A percentile compares a stretch with the other conserved stretches of the same genome.
phyloP scores from a whole-genome alignment of 1,140 invertebrate species.

The Chrysoperla carnea region DNA sequence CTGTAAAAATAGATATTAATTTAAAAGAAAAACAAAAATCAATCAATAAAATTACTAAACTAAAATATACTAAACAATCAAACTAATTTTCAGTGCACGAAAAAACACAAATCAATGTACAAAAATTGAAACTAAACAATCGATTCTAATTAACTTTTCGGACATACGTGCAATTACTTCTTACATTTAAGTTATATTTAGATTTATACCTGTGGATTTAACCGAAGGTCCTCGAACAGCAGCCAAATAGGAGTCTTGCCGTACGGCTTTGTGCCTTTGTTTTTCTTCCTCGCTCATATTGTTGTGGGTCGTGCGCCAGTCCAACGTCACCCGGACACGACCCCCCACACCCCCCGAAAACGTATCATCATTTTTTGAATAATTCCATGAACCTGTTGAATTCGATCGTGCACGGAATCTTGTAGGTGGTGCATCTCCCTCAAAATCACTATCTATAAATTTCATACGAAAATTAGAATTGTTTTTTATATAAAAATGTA shows the following conservation, averaged over 20 bases:
- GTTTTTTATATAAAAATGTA: too few relatives aligned
- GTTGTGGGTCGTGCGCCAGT: constrained; percentile 18
- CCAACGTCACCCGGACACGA: constrained; percentile 11
- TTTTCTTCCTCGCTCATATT: constrained; percentile 14
- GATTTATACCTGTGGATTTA: background rate
- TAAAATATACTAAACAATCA: too few relatives aligned
- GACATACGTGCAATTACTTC: too few relatives aligned
- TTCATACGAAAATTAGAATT: too few relatives aligned
- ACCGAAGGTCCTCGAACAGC: constrained; percentile 19
- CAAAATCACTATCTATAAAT: constrained; percentile 2
- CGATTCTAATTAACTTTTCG: too few relatives aligned
- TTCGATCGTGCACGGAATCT: constrained; percentile 28
- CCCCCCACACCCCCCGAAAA: constrained; percentile 10
- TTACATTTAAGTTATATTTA: too few relatives aligned
- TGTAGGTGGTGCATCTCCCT: constrained; percentile 15
- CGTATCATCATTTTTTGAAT: constrained; percentile 5
- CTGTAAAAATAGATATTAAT: too few relatives aligned
- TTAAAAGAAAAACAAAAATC: too few relatives aligned
- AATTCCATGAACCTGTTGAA: constrained; percentile 34
- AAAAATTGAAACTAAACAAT: too few relatives aligned
- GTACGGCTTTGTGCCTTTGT: constrained; percentile 23
- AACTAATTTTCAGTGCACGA: too few relatives aligned
- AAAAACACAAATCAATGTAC: too few relatives aligned
- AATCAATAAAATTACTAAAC: too few relatives aligned
- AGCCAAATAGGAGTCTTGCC: constrained; percentile 29